Base-by-base conservation (phyloP, 1,140 invertebrate genomes). In the Danaus melanippus region DNA sequence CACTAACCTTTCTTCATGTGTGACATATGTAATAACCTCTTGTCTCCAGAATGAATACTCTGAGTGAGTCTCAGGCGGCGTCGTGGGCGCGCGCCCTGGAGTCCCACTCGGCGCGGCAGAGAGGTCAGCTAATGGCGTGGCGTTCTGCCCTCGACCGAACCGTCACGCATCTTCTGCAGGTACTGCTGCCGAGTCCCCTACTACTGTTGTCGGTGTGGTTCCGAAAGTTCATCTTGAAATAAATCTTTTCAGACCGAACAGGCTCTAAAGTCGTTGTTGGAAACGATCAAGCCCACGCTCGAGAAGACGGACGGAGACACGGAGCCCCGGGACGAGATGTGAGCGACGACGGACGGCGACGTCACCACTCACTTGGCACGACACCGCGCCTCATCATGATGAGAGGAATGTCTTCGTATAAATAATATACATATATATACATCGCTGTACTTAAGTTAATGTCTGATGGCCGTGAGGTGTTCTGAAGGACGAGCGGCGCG, bases 81-180 rank as follows among this genome's bases (percentile, higher is more conserved):
- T 92, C 94, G 70, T 95, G 93, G 93, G 88, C 93, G 43, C 84
- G 89, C 60, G 80, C 94, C 49, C 81, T 95, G 45, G 92, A 93
- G 70, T 90, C 93, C 48, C 94, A 95, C 86, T 91, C 94, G 79
- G 87, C 87, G 39, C 86, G 94, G 32, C 93, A 95, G 84, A 90
- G 92, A 45, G 86, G 90, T 44, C 93, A 95, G 80, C 88, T 95
- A 68, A 89, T 91, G 49, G 92, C 92, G 66, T 96, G 94, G 94
- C 90, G 92, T 68, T 90, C 90, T 66, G 90, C 94, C 56, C 87
- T 96, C 15, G 89, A 90, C 62, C 89, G 89, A 51, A 89, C 92
- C 44, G 89, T 91, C 53, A 72, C 89, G 44, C 85, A 92, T 46
- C 83, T 93, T 51, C 87, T 88, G 81, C 90, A 92, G 87, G 78